A percentile compares a stretch with the other conserved stretches of the same genome.
Conservation (phyloP, 1,140 invertebrate genomes). For the Eueides isabella region DNA sequence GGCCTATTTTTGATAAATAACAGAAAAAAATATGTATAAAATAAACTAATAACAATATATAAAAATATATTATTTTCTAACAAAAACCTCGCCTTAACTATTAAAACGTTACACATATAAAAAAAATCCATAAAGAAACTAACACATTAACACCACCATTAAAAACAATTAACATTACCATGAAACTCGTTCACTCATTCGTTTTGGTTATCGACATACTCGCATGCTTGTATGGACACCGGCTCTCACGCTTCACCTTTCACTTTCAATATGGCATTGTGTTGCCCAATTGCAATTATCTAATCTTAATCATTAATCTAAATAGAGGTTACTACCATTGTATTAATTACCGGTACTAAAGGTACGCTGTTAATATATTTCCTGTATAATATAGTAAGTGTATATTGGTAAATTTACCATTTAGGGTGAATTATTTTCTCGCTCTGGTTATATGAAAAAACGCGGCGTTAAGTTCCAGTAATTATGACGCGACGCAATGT, state of each 20-base stretch:
- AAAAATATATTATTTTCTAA: too few relatives aligned
- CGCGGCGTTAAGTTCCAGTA: too few relatives aligned
- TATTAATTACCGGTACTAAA: conserved; percentile 48
- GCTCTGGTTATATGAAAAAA: too few relatives aligned
- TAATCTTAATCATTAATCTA: conserved; percentile 68
- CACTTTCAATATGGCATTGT: conserved; percentile 63
- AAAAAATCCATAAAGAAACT: not conserved
- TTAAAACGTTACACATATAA: not conserved
- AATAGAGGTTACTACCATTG: conserved; percentile 51
- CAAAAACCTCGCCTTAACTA: not conserved
- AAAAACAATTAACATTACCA: not conserved
- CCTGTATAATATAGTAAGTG: too few relatives aligned
- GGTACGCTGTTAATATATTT: not conserved
- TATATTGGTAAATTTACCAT: too few relatives aligned
- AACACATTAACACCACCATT: not conserved
- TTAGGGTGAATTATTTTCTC: too few relatives aligned
- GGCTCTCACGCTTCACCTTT: conserved; percentile 51
- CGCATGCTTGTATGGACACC: not conserved
- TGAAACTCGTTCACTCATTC: not conserved
- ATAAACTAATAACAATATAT: too few relatives aligned
- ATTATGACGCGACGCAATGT: too few relatives aligned
- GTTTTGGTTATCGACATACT: not conserved
- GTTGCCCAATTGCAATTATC: conserved; percentile 65
- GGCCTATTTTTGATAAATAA: too few relatives aligned
- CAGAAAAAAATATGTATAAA: too few relatives aligned